Evolutionary conservation across 2,113 vertebrate genomes (phyloP), one percentile per base, ranked within the genome.

Genomic region (Malurus alboscapulatus): DNA sequence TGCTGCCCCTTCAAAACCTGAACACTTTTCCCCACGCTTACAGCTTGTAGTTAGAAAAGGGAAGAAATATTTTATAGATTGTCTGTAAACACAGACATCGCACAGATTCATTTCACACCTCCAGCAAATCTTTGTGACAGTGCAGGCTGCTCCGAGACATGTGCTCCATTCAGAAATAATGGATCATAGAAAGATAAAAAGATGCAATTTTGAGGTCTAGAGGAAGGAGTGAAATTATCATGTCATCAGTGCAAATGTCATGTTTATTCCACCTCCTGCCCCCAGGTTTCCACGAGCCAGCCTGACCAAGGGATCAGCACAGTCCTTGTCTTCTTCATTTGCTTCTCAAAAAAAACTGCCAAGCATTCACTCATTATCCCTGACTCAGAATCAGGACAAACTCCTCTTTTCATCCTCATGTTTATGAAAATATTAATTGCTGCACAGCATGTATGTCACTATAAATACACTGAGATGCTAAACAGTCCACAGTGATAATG

Each of bases 141-240:
- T 6, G 29, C 36, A 58, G 34, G 63, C 76, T 53, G 88, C 78
- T 66, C 45, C 9, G 18, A 82, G 85, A 87, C 82, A 36, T 4
- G 53, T 6, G 58, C 40, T 92, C 80, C 90, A 84, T 91, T 71
- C 58, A 72, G 61, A 92, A 96, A 84, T 48, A 92, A 90, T 2
- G 5, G 22, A 61, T 74, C 66, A 82, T 5, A 80, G 25, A 58
- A 51, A 90, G 8, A 86, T 30, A 81, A 86, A 61, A 87, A 77
- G 26, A 51, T n/a, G 38, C 53, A 85, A 67, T 84, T 78, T 87
- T 65, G 88, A 77, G 65, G 38, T 88, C 42, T 54, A 63, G 36
- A 44, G 73, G 59, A 17, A 87, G 18, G 54, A 91, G 54, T 36
- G 61, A 93, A 96, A 94, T 87, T 92, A 95, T 62, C 58, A 53